Evolutionary conservation across 2,113 vertebrate species (phyloP).

Genomic region (Halcyon malimbica): DNA sequence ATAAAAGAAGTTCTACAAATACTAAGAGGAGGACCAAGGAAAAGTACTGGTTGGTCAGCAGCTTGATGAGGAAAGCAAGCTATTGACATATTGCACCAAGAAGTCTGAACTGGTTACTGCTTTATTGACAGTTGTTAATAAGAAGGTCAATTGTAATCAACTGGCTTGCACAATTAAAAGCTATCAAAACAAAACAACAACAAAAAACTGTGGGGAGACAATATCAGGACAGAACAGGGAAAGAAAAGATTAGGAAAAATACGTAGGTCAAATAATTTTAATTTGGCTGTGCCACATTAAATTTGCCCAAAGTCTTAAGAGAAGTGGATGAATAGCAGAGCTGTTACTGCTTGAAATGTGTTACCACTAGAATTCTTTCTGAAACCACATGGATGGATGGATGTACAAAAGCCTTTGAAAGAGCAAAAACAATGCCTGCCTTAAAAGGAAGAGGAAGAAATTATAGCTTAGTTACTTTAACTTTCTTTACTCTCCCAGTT

Average conservation of each 20-base stretch:
- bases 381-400: background rate
- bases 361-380: background rate
- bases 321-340: background rate
- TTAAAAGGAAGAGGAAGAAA: background rate
- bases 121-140: background rate
- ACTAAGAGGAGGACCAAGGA: background rate
- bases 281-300: background rate
- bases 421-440: background rate
- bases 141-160: background rate
- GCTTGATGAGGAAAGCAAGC: background rate
- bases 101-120: background rate
- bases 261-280: background rate
- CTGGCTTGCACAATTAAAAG: background rate
- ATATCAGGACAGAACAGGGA: background rate
- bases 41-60: background rate
- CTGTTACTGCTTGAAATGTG: background rate
- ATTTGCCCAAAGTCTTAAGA: background rate
- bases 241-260: background rate
- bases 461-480: background rate
- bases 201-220: background rate
- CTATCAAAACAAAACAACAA: background rate
- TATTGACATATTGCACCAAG: background rate
- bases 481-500: background rate
- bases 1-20: background rate
- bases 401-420: background rate